Base-by-base conservation (phyloP, 1,140 invertebrate genomes). In the Mactra quadrangularis region DNA sequence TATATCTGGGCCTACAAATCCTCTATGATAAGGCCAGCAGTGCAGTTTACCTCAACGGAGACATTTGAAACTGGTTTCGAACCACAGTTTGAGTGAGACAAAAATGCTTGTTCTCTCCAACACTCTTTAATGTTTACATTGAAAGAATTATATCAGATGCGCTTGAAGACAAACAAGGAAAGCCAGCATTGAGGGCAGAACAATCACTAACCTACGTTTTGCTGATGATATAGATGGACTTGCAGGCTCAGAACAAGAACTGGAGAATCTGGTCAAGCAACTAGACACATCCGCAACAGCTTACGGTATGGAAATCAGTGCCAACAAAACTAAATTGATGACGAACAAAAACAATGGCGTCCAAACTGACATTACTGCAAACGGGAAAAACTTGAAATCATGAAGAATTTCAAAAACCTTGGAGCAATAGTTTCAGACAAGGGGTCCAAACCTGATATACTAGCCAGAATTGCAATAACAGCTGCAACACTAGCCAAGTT, bases 31-130 rank as follows among this genome's bases (percentile, higher is more conserved):
- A 85, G 31, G 55, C 78, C 19, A 64, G 35, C 27, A 77, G 72
- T 72, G 71, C 79, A 77, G 84, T 85, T 41, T 71, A 60, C 74
- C n/a, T 71, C 52, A 83, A 71, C 64, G 50, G 47, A 15, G 25
- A 41, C 59, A 70, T 77, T 31, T 79, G 62, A 22, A 47, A 76
- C 35, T 85, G 70, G 60, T 85, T 85, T 62, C 17, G 72, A 55
- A 77, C 84, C 27, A 83, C 55, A 55, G 72, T 77, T 57, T 71
- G 84, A 78, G 84, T 85, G 29, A 82, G 74, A 70, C 84, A 83
- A 85, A 72, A 64, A 68, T 85, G 81, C 55, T 33, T 85, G 53
- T 79, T 83, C 45, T 85, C 84, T 13, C 84, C 62, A 7, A 78
- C 79, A 15, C 66, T 85, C 62, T 85, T 83, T 71, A 85, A 71